Percentiles rank a stretch among this genome's conserved stretches.
These are phyloP conservation scores for Sphecodes monilicornis DNA, from an alignment of 2,888 invertebrate genomes.

Conservation along the genomic window DNA sequence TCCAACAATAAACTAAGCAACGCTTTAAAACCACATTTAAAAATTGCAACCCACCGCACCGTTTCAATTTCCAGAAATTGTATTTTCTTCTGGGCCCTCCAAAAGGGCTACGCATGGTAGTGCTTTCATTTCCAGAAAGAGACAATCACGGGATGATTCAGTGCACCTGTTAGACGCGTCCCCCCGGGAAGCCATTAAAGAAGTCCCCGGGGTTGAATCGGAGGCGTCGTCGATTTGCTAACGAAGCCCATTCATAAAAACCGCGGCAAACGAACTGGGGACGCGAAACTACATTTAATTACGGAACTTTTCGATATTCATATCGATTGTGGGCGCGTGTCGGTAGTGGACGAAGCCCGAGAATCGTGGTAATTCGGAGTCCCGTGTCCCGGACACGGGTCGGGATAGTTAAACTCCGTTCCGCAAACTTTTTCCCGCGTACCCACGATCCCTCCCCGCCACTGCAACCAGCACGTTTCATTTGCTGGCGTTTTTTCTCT, in stretches of 20 bases:
- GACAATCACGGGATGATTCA: background rate
- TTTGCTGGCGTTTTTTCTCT: background rate
- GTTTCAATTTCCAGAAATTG: too few species aligned
- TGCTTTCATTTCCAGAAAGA: too few species aligned
- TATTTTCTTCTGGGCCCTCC: too few species aligned
- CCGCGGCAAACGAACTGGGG: background rate
- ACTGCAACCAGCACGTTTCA: background rate
- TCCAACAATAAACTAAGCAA: too few species aligned
- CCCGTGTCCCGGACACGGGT: background rate
- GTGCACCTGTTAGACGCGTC: background rate
- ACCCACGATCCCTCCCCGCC: background rate
- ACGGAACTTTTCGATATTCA: constrained; percentile 45
- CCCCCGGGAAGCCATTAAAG: background rate
- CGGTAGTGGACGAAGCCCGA: background rate
- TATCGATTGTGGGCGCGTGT: constrained; percentile 1
- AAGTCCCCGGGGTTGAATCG: background rate
- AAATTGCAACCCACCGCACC: too few species aligned
- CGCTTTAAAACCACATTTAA: too few species aligned
- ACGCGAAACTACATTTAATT: constrained; percentile 45
- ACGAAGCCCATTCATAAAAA: constrained; percentile 53
- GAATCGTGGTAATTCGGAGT: constrained; percentile 19
- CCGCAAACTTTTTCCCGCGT: background rate
- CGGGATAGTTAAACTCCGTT: constrained; percentile 6
- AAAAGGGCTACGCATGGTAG: too few species aligned
- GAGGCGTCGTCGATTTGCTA: constrained; percentile 27